A percentile compares a stretch with the other conserved stretches of the same genome.
Conservation (phyloP, 2,113 vertebrate species). For the Myrmecobius fasciatus region DNA sequence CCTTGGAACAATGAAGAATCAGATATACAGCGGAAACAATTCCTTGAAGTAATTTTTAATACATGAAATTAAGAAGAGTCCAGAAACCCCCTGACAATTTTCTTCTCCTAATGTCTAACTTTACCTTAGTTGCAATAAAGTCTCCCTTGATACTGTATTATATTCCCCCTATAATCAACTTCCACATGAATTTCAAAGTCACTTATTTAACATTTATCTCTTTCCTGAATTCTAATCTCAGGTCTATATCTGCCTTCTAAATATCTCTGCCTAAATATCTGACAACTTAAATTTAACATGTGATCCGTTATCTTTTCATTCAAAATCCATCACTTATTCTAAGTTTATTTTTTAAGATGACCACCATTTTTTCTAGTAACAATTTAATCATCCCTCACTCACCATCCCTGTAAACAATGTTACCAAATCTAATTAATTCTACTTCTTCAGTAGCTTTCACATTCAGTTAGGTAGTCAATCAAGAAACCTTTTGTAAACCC, state of each 20-base stretch:
- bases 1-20: neutral
- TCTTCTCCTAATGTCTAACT: neutral
- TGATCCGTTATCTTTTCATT: neutral
- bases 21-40: neutral
- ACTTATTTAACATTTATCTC: neutral
- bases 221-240: neutral
- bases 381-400: neutral
- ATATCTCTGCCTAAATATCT: neutral
- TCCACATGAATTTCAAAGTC: neutral
- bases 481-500: neutral
- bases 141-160: neutral
- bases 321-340: neutral
- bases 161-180: neutral
- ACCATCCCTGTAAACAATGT: neutral
- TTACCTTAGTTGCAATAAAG: neutral
- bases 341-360: neutral
- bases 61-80: neutral
- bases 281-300: neutral
- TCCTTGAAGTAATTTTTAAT: slow-evolving; percentile 7
- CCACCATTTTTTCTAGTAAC: neutral
- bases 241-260: neutral
- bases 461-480: neutral
- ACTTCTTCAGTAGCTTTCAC: neutral
- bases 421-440: neutral
- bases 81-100: neutral